Conservation (phyloP, 2,113 vertebrate species). For the Ptilonorhynchus violaceus region DNA sequence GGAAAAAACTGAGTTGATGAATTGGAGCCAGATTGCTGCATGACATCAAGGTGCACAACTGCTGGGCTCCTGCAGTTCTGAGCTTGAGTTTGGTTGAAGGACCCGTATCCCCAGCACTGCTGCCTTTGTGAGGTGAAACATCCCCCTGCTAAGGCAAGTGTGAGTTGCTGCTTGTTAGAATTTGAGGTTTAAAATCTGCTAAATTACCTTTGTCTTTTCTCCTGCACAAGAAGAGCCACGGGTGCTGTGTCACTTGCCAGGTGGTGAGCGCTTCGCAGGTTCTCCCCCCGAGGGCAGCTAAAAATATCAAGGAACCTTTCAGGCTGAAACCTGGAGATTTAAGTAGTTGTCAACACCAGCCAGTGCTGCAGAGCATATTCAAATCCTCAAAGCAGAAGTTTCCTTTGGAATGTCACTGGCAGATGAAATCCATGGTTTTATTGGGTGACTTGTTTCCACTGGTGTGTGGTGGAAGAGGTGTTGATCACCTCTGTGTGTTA, state of each 20-base stretch:
- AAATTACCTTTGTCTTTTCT: neutral
- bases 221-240: neutral
- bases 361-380: neutral
- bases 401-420: neutral
- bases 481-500: fast-evolving
- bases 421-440: neutral
- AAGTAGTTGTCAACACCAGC: neutral
- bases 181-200: neutral
- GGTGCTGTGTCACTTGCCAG: neutral
- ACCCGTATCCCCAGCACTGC: fast-evolving
- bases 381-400: neutral
- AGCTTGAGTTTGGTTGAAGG: no score
- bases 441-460: fast-evolving
- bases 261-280: neutral
- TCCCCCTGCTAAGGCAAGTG: fast-evolving
- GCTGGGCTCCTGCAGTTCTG: neutral
- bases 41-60: neutral
- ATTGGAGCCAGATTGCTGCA: neutral
- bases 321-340: neutral
- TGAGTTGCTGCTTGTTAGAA: neutral
- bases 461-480: fast-evolving
- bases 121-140: neutral
- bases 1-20: neutral
- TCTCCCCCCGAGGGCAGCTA: neutral
- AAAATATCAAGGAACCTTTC: neutral